Base-by-base conservation (phyloP, 1,140 invertebrate species). In the Zeugodacus cucurbitae region DNA sequence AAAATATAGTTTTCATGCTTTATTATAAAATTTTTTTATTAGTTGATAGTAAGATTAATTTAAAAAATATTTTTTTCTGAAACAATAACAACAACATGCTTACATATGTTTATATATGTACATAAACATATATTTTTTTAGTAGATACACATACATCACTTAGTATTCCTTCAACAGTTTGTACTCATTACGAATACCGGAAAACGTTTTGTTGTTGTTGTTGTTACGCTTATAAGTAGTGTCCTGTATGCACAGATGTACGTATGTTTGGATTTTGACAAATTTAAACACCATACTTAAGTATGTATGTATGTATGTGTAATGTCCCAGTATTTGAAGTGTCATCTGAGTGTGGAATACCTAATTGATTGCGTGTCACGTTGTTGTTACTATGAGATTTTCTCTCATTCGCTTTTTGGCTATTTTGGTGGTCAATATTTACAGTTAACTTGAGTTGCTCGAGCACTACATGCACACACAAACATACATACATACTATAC, bases 371-470 rank as follows among this genome's bases (percentile, higher is more conserved):
- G 17, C 7, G 11, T 26, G 74, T 82, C 41, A 48, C 74, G 74
- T 10, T 54, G 74, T 10, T 54, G 41, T 48, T 26, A 54, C 20
- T 82, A 22, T 22, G 41, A 82, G n/a, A 82, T 44, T 82, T 82
- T 82, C 74, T 82, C 74, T 54, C 41, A n/a, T 82, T 54, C 2
- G 41, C 41, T 82, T n/a, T n/a, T 82, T 37, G 11, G n/a, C 3
- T 62, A 48, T 82, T 48, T 82, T 48, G 74, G 44, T 54, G 44
- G 41, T 26, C 7, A 82, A 82, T 82, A 82, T 82, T 82, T 48
- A 48, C 37, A 48, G 41, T 48, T 48, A 20, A 37, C 32, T 70
- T 34, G 14, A 29, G 64, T 70, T 70, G 64, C 32, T 54, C 20
- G 48, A 20, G 48, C 58, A 6, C 58, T 10, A 6, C 62, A 11